Evolutionary conservation across 2,888 invertebrate species (phyloP), one percentile per base, ranked within the genome.

Genomic region (Agelastica alni): DNA sequence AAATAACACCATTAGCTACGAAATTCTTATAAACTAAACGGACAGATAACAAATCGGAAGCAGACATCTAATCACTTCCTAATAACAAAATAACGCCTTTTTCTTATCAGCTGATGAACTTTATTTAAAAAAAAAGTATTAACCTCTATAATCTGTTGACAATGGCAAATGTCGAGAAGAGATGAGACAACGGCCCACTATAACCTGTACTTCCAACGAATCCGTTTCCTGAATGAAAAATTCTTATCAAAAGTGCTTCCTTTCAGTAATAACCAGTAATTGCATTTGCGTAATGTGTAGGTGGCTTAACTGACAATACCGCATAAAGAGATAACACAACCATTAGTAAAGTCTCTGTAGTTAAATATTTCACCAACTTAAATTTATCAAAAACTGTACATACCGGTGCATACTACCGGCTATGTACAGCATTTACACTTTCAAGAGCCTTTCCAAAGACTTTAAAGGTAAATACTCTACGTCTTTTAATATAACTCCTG

Each of bases 171-270:
- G 17, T 17, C 20, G 26, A 16, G 31, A 60, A 59, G 52, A 56
- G 53, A 56, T 18, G 17, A 28, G 46, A 47, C 48, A 52, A 49
- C 62, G 51, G 42, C 64, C 61, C 61, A 64, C 60, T 59, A 39
- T 39, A 39, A 64, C 51, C 51, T 37, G 36, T 22, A 34, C 16
- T 18, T 13, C 17, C 9, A 31, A 64, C 64, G 54, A 56, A 52
- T 32, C 54, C 60, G 53, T 58, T 63, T 64, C 64, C 64, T 64
- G 60, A 51, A 48, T 30, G 51, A 28, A 34, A 26, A 10, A 34
- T n/a, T 32, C 46, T 63, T 64, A 64, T 64, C 64, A 59, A 56
- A 42, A 56, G 57, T 54, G 51, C 51, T 64, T 64, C 64, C 64
- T 64, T 53, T 41, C 62, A 64, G 61, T 22, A 26, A 51, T 44